phyloP scores from a whole-genome alignment of 2,113 vertebrate species.

The Heterotilapia buettikoferi region DNA sequence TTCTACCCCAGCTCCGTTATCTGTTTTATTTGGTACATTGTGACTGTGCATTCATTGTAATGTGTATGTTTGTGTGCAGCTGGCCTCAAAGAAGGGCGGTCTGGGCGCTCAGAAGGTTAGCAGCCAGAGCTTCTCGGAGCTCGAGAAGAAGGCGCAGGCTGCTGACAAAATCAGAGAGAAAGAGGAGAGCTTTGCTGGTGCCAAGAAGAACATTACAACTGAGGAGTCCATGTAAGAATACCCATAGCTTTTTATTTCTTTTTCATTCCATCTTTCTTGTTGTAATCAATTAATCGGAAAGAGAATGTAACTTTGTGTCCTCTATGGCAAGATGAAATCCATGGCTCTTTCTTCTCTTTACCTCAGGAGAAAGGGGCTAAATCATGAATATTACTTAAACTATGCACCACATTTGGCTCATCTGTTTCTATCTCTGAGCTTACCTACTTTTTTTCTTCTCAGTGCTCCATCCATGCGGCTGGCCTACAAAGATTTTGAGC shows the following conservation, averaged over 20 bases:
- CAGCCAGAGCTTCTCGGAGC: conserved; percentile 80
- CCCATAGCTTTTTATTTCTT: not conserved
- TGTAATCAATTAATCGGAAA: not conserved
- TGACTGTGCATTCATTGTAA: not conserved
- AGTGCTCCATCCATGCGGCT: conserved; percentile 81
- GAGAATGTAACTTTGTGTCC: not conserved
- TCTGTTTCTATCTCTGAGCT: not conserved
- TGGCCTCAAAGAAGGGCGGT: conserved; percentile 84
- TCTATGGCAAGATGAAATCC: not conserved
- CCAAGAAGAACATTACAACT: conserved; percentile 43
- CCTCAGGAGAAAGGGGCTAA: not conserved
- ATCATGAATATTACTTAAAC: not conserved
- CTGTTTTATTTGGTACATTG: not conserved
- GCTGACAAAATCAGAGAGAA: conserved; percentile 81
- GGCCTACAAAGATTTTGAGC: conserved; percentile 85
- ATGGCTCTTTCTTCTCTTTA: not conserved
- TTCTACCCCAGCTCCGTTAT: not conserved
- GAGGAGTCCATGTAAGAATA: conserved; percentile 76
- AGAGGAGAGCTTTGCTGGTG: not conserved
- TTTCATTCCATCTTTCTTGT: not conserved
- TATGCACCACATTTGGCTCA: not conserved
- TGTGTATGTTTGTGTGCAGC: conserved; percentile 57
- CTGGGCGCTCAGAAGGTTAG: conserved; percentile 93
- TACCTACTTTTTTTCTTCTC: conserved; percentile 1
- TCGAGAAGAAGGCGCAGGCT: conserved; percentile 88